Evolutionary conservation across 2,888 invertebrate genomes (phyloP), one percentile per base, ranked within the genome.

Genomic region (Hedya salicella): DNA sequence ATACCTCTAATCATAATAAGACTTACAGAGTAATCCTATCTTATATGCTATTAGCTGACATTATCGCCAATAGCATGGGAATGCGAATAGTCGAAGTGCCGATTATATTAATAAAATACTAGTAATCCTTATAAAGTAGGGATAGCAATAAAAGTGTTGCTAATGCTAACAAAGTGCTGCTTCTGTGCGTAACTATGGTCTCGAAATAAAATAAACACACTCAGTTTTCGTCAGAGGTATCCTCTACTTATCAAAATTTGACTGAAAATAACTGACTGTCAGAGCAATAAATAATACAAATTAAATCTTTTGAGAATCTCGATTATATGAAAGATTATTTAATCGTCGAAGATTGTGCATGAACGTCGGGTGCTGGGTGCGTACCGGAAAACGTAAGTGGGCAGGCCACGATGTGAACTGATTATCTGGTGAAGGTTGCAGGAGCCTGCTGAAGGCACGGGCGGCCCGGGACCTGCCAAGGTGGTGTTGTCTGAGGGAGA

Each of bases 91-190:
- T 36, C 36, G 19, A 57, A 30, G 52, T 53, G 59, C 52, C 40
- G 65, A 66, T 76, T 76, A 73, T 67, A 60, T 50, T 68, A 61
- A 77, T 79, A 76, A 76, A 78, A 71, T 72, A 71, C 64, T 50
- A 46, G 56, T 76, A 73, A 78, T 75, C 72, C 71, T 67, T 68
- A 74, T 76, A 75, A 72, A 77, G 63, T 71, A 68, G 44, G 62
- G 71, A 73, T 74, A 67, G 53, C 53, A 67, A 74, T 71, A 72
- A 70, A 73, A 70, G 63, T 68, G 56, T 57, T 54, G 70, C 70
- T 73, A 67, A 70, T 70, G 59, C 70, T 72, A 67, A 68, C 63
- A 65, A 67, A 60, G 56, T 48, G 36, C 39, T 60, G 54, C 53
- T 49, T 59, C 36, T 40, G 49, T 48, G 49, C 49, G 65, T 46